phyloP scores from a whole-genome alignment of 1,140 invertebrate species.

The Aplysia californica region DNA sequence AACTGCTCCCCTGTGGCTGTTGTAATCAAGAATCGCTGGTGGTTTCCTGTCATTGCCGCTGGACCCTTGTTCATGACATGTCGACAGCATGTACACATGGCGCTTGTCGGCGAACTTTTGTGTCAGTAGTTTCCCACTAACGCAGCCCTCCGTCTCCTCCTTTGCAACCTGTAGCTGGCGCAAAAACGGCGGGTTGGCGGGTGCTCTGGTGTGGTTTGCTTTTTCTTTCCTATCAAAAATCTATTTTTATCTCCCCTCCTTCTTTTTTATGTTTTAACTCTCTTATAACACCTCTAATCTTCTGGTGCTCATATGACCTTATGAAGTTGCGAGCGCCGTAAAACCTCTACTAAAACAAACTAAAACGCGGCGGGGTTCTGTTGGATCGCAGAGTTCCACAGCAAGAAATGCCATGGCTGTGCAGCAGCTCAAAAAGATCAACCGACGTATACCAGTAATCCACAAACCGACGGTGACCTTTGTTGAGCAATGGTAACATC shows the following conservation, averaged over 20 bases:
- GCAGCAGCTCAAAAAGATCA: too few relatives aligned
- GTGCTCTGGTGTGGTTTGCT: too few relatives aligned
- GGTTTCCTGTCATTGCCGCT: conserved; percentile 10
- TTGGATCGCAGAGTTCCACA: not conserved
- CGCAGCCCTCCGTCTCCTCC: not conserved
- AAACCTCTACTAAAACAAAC: too few relatives aligned
- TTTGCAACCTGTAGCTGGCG: not conserved
- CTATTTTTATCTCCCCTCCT: too few relatives aligned
- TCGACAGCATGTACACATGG: conserved; percentile 19
- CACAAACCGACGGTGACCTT: not conserved
- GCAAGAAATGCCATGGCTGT: not conserved
- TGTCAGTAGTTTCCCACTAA: not conserved
- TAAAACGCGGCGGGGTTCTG: not conserved
- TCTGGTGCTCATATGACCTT: too few relatives aligned
- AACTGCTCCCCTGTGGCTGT: conserved; percentile 19
- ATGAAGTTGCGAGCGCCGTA: too few relatives aligned
- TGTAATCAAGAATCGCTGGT: conserved; percentile 14
- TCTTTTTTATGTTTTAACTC: too few relatives aligned
- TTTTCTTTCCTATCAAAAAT: too few relatives aligned
- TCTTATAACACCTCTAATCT: too few relatives aligned
- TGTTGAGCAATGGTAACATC: not conserved
- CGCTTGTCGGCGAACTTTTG: conserved; percentile 20
- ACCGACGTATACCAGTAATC: not conserved
- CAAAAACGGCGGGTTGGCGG: too few relatives aligned
- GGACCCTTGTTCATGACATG: not conserved